A percentile compares a stretch with the other conserved stretches of the same genome.
phyloP scores from a whole-genome alignment of 2,797 vertebrate species.

The Micromesistius poutassou region DNA sequence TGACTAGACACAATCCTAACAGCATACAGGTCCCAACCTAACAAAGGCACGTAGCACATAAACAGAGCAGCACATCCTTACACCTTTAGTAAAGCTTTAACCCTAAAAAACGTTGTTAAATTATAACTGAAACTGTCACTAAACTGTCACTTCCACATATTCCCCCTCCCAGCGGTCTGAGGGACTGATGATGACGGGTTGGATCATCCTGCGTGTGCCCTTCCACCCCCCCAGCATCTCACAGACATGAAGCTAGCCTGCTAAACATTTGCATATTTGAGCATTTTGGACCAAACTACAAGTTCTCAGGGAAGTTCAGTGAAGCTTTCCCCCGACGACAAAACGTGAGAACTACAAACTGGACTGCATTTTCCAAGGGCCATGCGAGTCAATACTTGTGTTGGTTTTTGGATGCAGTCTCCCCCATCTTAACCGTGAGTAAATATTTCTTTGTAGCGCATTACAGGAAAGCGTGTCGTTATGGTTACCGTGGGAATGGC shows the following conservation, averaged over 20 bases:
- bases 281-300: not conserved
- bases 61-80: not conserved
- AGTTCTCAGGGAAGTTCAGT: too few species aligned
- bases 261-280: not conserved
- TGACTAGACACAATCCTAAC: not conserved
- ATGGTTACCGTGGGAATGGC: slow-evolving; percentile 8
- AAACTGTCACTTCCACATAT: not conserved
- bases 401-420: not conserved
- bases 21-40: not conserved
- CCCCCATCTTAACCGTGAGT: not conserved
- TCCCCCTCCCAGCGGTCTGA: not conserved
- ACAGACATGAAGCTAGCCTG: too few species aligned
- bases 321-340: too few species aligned
- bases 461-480: not conserved
- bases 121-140: not conserved
- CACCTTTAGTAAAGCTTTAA: not conserved
- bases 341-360: not conserved
- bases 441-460: not conserved
- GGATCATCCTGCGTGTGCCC: too few species aligned
- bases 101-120: not conserved
- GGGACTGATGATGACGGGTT: not conserved
- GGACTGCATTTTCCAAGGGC: too few species aligned
- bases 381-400: not conserved
- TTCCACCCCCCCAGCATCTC: too few species aligned
- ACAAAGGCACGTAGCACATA: not conserved